Conservation (phyloP, 2,888 invertebrate species). For the Machimus rusticus region DNA sequence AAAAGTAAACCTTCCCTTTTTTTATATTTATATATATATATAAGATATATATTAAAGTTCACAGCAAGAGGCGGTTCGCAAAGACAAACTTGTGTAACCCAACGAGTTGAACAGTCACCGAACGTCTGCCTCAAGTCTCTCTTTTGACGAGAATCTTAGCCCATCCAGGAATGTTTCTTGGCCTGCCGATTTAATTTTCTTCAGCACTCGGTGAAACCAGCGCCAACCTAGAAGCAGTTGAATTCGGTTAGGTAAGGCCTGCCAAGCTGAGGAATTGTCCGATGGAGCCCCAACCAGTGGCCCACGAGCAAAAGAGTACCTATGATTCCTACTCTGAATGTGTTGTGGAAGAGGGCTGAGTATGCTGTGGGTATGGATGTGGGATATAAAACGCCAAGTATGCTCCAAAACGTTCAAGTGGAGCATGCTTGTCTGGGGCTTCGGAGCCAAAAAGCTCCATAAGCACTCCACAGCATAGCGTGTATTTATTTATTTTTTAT, state of each 20-base stretch:
- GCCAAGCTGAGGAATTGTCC: neutral
- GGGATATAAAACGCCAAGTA: neutral
- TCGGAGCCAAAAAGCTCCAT: neutral
- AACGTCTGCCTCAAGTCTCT: conserved; percentile 49
- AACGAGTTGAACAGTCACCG: conserved; percentile 51
- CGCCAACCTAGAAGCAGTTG: conserved; percentile 29
- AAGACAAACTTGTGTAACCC: conserved; percentile 44
- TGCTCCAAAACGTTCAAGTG: neutral
- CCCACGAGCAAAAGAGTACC: neutral
- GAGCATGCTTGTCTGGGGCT: neutral
- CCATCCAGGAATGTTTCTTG: conserved; percentile 36
- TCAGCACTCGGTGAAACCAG: conserved; percentile 3
- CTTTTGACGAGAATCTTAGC: conserved; percentile 32
- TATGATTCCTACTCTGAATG: neutral
- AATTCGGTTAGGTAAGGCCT: conserved; percentile 29
- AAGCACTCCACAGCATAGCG: neutral
- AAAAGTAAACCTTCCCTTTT: neutral
- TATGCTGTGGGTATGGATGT: neutral
- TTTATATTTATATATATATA: neutral
- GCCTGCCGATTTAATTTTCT: conserved; percentile 13
- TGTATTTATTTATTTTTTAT: neutral
- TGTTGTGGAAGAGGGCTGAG: neutral
- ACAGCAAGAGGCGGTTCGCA: conserved; percentile 1
- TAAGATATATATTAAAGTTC: neutral
- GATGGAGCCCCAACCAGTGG: neutral